These are phyloP conservation scores for Leptothorax acervorum DNA, from an alignment of 2,888 invertebrate genomes.

Conservation along the genomic window DNA sequence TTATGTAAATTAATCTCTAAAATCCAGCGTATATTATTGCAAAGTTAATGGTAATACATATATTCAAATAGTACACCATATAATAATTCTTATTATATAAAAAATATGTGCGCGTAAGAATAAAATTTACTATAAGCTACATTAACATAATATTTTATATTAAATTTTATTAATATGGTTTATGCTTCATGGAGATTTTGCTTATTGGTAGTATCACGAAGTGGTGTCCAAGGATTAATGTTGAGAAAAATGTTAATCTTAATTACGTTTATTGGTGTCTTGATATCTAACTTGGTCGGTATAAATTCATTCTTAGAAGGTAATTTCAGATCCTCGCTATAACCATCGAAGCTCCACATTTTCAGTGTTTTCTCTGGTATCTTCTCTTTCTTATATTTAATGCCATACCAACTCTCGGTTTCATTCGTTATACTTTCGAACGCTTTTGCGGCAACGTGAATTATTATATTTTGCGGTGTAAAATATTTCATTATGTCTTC, in stretches of 20 bases:
- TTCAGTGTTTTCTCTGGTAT: constrained; percentile 89
- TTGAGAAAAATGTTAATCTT: background rate
- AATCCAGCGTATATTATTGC: background rate
- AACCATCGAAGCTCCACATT: constrained; percentile 90
- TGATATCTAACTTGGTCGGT: constrained; percentile 92
- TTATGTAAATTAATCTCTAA: background rate
- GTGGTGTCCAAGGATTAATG: constrained; percentile 9
- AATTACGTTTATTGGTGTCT: constrained; percentile 81
- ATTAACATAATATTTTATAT: background rate
- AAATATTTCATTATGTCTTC: constrained; percentile 90
- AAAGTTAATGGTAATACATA: background rate
- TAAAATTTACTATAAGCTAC: background rate
- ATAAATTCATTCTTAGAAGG: constrained; percentile 97
- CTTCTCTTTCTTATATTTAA: constrained; percentile 92
- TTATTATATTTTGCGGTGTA: constrained; percentile 92
- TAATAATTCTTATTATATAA: no score
- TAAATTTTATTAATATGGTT: background rate
- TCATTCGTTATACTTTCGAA: constrained; percentile 90
- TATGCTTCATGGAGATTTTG: background rate
- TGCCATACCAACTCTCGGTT: constrained; percentile 96
- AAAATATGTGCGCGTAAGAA: background rate
- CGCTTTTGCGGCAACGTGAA: constrained; percentile 92
- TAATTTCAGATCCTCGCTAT: constrained; percentile 89
- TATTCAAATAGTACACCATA: background rate
- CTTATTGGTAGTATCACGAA: background rate